Base-by-base conservation (phyloP, 2,113 vertebrate genomes). In the Microcebus jonahi region DNA sequence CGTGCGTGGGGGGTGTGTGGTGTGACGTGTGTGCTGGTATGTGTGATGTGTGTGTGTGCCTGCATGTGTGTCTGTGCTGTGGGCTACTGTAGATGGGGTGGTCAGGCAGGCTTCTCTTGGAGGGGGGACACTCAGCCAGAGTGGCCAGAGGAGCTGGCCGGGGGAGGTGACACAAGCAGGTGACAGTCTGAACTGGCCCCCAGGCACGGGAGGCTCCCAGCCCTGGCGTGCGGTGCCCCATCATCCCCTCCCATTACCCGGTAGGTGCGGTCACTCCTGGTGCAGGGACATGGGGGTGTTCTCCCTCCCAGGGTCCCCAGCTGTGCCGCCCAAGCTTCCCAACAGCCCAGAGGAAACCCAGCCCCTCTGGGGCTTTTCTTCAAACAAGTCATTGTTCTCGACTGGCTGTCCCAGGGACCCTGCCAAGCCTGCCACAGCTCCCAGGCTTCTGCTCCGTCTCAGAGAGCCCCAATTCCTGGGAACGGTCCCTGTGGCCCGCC, bases 371-470 rank as follows among this genome's bases (percentile, higher is more conserved):
- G 10, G 50, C 10, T 50, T 27, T 34, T 50, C 70, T 9, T 7
- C 14, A 34, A 61, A 9, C 34, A 3, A 0, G 3, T 12, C 57
- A 6, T 65, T 31, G 20, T 34, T 67, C 59, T 11, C 1, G 14
- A 36, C 27, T 4, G 14, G 45, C 45, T 71, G 25, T 12, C 1
- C 1, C 20, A 14, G 70, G 75, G n/a, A 50, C 39, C 61, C 2
- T 45, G 14, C 50, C 48, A 31, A 29, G 4, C 0, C 21, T 0
- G 0, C 6, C 42, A 29, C 1, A 5, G 53, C 7, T 29, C 50
- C 53, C 50, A 48, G 71, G 27, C 42, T 21, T 45, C 70, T 68
- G 42, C 20, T 17, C 39, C 23, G 6, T 50, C 55, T 39, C 9
- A 91, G 76, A 70, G 61, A 36, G 57, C n/a, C 31, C 18, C 3